Base-by-base conservation (phyloP, 2,113 vertebrate genomes). In the Daboia siamensis region DNA sequence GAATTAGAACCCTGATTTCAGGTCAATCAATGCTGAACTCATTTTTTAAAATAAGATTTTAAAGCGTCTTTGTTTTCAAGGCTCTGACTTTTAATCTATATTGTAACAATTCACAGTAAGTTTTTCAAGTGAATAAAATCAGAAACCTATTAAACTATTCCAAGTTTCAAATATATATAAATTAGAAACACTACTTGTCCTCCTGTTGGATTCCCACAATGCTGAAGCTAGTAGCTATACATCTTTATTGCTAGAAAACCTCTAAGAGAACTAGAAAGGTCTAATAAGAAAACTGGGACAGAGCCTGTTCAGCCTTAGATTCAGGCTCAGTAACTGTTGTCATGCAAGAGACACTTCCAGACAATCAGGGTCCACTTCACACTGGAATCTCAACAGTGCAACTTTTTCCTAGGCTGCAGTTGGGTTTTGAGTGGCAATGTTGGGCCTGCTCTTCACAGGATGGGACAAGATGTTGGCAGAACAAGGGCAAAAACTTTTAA, bases 171-270 rank as follows among this genome's bases (percentile, higher is more conserved):
- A 92, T 39, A 12, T 5, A 17, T 55, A 20, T 33, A n/a, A 55
- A 85, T 69, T 55, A 86, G 13, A 88, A 94, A 90, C 7, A 8
- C 55, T 93, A 48, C 3, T 85, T 54, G 56, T 92, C 24, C 92
- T 88, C 4, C 8, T 56, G 10, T 87, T 4, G 91, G 87, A 94
- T 93, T 55, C 24, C 94, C 61, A 84, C 91, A 29, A 1, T 55
- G 87, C 5, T 64, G n/a, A 86, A 90, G 51, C 55, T 89, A 94
- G 48, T 89, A 91, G 44, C 86, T 90, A 93, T 90, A 92, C 88
- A 93, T 92, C 55, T 91, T 96, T 96, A 95, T 91, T 95, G 93
- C 95, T 95, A 86, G 92, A 94, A 94, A 96, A 87, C 59, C 74
- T 44, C 52, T 86, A 90, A 48, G 74, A 94, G 89, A 61, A 94